A percentile compares a stretch with the other conserved stretches of the same genome.
Evolutionary conservation across 2,888 invertebrate species (phyloP).

Genomic region (Himalopsyche kuldschensis): DNA sequence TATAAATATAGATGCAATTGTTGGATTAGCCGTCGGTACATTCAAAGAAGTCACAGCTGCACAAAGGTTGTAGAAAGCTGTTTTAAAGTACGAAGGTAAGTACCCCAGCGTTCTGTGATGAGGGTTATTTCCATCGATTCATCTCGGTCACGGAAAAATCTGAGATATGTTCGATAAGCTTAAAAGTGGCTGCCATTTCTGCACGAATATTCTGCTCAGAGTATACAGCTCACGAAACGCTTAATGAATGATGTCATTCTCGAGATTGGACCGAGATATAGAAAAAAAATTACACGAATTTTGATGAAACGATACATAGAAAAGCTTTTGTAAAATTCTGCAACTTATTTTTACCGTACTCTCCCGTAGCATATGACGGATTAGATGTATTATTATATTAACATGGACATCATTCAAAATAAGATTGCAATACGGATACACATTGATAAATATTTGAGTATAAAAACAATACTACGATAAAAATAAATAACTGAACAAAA

Average conservation of each 20-base stretch:
- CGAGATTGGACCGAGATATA: background rate
- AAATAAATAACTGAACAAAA: too few relatives aligned
- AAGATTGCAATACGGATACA: too few relatives aligned
- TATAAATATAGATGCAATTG: too few relatives aligned
- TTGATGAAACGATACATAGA: background rate
- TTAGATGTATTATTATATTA: too few relatives aligned
- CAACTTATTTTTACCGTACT: too few relatives aligned
- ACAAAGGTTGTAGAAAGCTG: too few relatives aligned
- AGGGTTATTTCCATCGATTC: background rate
- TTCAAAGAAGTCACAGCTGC: too few relatives aligned
- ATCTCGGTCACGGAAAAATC: background rate
- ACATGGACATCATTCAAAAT: too few relatives aligned
- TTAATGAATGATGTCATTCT: background rate
- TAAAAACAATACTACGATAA: too few relatives aligned
- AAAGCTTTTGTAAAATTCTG: background rate
- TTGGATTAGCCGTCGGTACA: too few relatives aligned
- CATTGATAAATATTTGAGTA: too few relatives aligned
- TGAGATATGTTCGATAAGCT: background rate
- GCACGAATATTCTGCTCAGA: background rate
- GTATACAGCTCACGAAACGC: background rate
- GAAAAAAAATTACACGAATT: background rate
- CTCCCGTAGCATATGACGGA: too few relatives aligned
- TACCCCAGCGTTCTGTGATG: background rate
- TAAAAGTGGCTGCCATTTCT: background rate
- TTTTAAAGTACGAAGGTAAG: background rate